Evolutionary conservation across 2,888 invertebrate genomes (phyloP).

Genomic region (Diarsia brunnea): DNA sequence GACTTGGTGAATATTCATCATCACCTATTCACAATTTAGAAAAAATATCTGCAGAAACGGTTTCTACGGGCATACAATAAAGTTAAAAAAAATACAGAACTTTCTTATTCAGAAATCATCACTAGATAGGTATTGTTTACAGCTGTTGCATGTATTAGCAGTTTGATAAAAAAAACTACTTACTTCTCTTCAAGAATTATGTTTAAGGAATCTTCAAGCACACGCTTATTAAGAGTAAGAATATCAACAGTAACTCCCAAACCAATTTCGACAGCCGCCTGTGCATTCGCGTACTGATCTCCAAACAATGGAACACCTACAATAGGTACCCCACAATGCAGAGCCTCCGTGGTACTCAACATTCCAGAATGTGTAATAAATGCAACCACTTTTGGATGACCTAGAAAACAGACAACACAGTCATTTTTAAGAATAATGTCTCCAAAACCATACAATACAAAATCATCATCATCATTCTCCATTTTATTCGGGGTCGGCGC

Average conservation of each 20-base stretch:
- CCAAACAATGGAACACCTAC: slow-evolving; percentile 89
- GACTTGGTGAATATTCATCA: not conserved
- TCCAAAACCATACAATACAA: not conserved
- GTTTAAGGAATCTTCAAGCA: slow-evolving; percentile 56
- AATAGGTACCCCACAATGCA: slow-evolving; percentile 81
- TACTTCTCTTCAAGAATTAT: slow-evolving; percentile 64
- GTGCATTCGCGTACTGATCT: slow-evolving; percentile 88
- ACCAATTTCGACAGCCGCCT: slow-evolving; percentile 82
- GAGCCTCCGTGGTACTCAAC: slow-evolving; percentile 87
- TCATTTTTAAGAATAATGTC: not conserved
- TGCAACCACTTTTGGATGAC: slow-evolving; percentile 87
- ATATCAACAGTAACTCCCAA: slow-evolving; percentile 83
- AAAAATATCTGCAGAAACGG: not conserved
- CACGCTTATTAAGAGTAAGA: slow-evolving; percentile 49
- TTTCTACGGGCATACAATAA: not conserved
- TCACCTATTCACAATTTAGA: not conserved
- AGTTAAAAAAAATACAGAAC: not conserved
- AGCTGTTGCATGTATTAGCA: not conserved
- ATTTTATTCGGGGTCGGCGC: too few species aligned
- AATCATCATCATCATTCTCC: not conserved
- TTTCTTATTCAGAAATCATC: not conserved
- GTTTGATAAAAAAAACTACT: slow-evolving; percentile 4
- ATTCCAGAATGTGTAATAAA: slow-evolving; percentile 90
- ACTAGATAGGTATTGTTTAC: not conserved
- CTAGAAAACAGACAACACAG: slow-evolving; percentile 68